Evolutionary conservation across 1,140 invertebrate genomes (phyloP), one percentile per base, ranked within the genome.

Genomic region (Hermatobates lingyangjiaoensis): DNA sequence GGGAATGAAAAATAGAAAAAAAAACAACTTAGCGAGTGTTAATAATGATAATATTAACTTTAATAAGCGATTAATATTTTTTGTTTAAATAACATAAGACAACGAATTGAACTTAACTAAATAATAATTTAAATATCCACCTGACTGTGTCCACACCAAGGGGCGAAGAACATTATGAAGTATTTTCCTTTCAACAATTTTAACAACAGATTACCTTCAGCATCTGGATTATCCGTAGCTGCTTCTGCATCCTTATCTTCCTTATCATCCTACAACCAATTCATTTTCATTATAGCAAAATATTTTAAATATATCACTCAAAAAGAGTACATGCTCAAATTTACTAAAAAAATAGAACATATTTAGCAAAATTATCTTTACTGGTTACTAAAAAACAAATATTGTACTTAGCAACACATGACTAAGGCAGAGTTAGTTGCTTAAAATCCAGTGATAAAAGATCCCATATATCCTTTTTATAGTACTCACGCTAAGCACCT

Each of bases 111-210:
- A 27, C 44, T 28, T 20, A 45, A 30, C 45, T 46, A 45, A 54
- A 52, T 48, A 48, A 30, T 27, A 52, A 25, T 45, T 25, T 51
- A 34, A 26, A 23, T 3, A 20, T 15, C 20, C 51, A 58, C 57
- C 68, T 83, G 80, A 61, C 85, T 88, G 63, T 86, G 80, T 20
- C 80, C 80, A 66, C 84, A 87, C 85, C 85, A 87, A 0, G 85
- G 83, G 18, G 83, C 83, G 66, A 82, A 87, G 66, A 87, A 87
- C 59, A 87, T 87, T 27, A 91, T 70, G 65, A 91, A 89, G 63
- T 84, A 76, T 55, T 76, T 71, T 51, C 83, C 84, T 20, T 59
- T 64, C 23, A 70, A 65, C 1, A 86, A 68, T 12, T 74, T 83
- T 20, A 88, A 67, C 55, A 82, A 78, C 5, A 76, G 63, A 10